Evolutionary conservation across 2,888 invertebrate species (phyloP), one percentile per base, ranked within the genome.

Genomic region (Sarcophaga carnaria): DNA sequence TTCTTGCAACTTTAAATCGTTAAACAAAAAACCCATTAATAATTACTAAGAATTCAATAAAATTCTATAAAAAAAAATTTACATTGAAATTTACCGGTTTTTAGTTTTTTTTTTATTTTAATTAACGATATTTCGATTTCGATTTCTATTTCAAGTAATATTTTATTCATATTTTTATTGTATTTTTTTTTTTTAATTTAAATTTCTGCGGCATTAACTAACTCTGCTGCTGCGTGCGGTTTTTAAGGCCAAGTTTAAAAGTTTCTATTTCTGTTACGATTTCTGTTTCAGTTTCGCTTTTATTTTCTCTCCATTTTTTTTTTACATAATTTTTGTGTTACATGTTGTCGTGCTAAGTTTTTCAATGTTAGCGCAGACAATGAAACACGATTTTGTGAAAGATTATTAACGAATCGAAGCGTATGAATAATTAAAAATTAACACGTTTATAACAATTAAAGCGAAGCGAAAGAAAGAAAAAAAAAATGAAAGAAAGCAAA

Each of bases 281-380:
- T 37, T 37, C 37, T 6, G 6, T 0, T 37, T 37, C 37, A 37
- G 37, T 37, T 37, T 37, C 37, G 37, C 37, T 37, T 37, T 37
- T 37, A 8, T 37, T 37, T 37, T 37, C 5, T 27, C 27, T 54
- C 64, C 63, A 17, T 47, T n/a, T 20, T 27, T 6, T 49, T 70
- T 37, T 69, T 27, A 45, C 17, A 71, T 66, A 71, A 49, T 59
- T 59, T 59, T 17, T 79, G 45, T 63, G 6, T 25, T 27, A 74
- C 25, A 20, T 64, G 37, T 59, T 17, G 12, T 8, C 17, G 22
- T 14, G 37, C 59, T 66, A 76, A 77, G 63, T 27, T 74, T 60
- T 80, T 86, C 82, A 83, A 86, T 86, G 86, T 74, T 86, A 86
- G 80, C 77, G 37, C 77, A 74, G 77, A 86, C 60, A 78, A 85